These are phyloP conservation scores for Scatophagus argus DNA, from an alignment of 2,113 vertebrate genomes.

Conservation along the genomic window DNA sequence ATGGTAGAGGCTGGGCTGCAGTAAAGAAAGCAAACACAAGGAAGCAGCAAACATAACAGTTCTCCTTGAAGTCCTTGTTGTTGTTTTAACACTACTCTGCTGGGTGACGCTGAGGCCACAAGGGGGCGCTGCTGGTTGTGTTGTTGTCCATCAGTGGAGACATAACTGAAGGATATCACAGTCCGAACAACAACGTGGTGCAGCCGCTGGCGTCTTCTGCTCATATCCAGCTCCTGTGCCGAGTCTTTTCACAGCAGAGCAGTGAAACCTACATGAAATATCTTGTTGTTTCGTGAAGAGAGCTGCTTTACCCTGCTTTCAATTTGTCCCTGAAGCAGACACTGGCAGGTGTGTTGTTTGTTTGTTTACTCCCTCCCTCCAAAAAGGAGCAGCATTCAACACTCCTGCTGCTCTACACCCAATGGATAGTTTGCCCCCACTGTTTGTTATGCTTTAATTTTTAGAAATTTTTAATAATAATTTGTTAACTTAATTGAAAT, in stretches of 20 bases:
- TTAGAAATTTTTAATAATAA: conserved; percentile 84
- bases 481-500: conserved; percentile 86
- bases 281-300: conserved; percentile 25
- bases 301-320: conserved; percentile 20
- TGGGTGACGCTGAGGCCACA: conserved; percentile 58
- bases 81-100: conserved; percentile 54
- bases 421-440: conserved; percentile 60
- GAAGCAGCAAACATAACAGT: conserved; percentile 21
- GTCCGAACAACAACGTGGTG: not conserved
- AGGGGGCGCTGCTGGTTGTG: conserved; percentile 45
- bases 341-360: conserved; percentile 9
- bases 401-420: conserved; percentile 53
- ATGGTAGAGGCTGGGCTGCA: conserved; percentile 55
- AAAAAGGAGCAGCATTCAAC: conserved; percentile 29
- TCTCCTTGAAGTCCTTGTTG: conserved; percentile 3
- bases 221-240: conserved; percentile 11
- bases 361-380: not conserved
- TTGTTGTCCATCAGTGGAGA: conserved; percentile 17
- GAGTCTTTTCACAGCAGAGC: conserved; percentile 19
- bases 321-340: conserved; percentile 14
- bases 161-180: not conserved
- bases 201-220: not conserved
- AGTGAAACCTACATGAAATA: conserved; percentile 9
- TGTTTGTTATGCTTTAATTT: conserved; percentile 86
- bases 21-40: conserved; percentile 42